Evolutionary conservation across 2,797 vertebrate species (phyloP), one percentile per base, ranked within the genome.

Genomic region (Graptemys geographica): DNA sequence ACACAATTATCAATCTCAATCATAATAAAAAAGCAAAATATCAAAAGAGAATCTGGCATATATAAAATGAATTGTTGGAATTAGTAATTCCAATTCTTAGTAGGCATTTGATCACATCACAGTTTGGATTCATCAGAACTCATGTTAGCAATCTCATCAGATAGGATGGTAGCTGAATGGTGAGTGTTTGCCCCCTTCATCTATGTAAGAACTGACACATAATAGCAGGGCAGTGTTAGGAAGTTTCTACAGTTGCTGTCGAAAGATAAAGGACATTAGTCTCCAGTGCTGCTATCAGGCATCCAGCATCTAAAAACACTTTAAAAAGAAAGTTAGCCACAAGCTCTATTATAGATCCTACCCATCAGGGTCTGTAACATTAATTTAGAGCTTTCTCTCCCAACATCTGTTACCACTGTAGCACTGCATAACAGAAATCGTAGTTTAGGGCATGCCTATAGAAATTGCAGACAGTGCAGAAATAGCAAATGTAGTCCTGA

Each of bases 241-340:
- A 95, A 53, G 13, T 93, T 95, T 92, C 92, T 83, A 92, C 59
- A 87, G 87, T 81, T 91, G 62, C 88, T 91, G 27, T 91, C 89
- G 72, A 84, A 89, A 69, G 93, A 96, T 94, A 87, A 91, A 95
- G 84, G 69, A 53, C 55, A 84, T 92, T 57, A 56, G 8, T 94
- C 79, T 91, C 84, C 91, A 86, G 37, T 79, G 16, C 10, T 49
- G 33, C 83, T 95, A 53, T 88, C 91, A 83, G 41, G 37, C 15
- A 59, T 90, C 96, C 41, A 53, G 18, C 1, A 16, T 44, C 51
- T 0, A 0, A 83, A 82, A 65, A 97, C 84, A 69, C 57, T 5
- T 5, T 19, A 55, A 56, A 87, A 88, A 97, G 84, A 93, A 47
- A 78, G 44, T 78, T 79, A 92, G n/a, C 88, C 62, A 74, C 18